phyloP scores from a whole-genome alignment of 2,797 vertebrate species.

The Oreochromis mossambicus region DNA sequence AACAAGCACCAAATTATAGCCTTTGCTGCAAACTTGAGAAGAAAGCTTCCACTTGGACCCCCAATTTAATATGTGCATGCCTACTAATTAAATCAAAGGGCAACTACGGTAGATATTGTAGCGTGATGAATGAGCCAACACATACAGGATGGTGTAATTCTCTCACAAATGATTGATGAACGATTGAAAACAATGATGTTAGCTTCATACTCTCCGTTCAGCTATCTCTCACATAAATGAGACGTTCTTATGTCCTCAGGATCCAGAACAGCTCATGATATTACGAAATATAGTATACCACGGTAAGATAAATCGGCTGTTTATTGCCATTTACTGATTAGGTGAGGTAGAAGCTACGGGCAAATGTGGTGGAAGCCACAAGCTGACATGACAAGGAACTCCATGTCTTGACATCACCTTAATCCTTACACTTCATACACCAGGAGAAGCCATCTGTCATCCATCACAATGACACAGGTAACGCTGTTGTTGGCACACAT shows the following conservation, averaged over 20 bases:
- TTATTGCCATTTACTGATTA: neutral
- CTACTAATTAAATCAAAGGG: conserved; percentile 39
- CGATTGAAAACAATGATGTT: conserved; percentile 27
- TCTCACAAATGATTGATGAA: conserved; percentile 26
- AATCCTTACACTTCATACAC: conserved; percentile 6
- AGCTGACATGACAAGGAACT: neutral
- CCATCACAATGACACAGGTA: conserved; percentile 28
- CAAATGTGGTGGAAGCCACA: neutral
- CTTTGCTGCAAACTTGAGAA: neutral
- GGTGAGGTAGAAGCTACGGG: neutral
- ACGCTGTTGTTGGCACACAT: neutral
- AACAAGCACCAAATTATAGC: neutral
- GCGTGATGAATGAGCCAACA: conserved; percentile 45
- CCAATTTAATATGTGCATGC: conserved; percentile 1
- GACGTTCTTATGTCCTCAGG: neutral
- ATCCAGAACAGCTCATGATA: neutral
- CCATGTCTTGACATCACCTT: neutral
- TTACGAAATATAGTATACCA: neutral
- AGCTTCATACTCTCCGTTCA: neutral
- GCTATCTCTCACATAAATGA: neutral
- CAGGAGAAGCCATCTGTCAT: conserved; percentile 22
- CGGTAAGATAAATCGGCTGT: neutral
- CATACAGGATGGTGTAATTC: conserved; percentile 27
- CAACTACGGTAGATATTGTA: neutral
- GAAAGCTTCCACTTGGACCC: neutral